Base-by-base conservation (phyloP, 2,113 vertebrate species). In the Panthera tigris region DNA sequence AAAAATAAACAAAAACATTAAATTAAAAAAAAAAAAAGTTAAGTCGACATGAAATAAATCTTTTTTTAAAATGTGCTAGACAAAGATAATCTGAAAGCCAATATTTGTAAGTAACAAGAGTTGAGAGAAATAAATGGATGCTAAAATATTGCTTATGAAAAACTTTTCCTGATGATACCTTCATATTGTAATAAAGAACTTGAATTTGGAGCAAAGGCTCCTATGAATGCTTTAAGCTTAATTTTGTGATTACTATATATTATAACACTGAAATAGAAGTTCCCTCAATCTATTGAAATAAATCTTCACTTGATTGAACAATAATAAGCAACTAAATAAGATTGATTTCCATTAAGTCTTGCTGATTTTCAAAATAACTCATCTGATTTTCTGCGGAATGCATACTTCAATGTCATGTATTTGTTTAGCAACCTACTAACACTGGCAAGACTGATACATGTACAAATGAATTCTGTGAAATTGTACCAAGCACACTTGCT, bases 381-480 rank as follows among this genome's bases (percentile, higher is more conserved):
- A 74, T 93, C 25, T 29, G 68, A 74, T 90, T 78, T 97, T 92
- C 84, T 96, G n/a, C 36, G 84, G 33, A 61, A 55, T 45, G 5
- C 66, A 52, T 1, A 23, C 23, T 52, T 83, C 18, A 80, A 57
- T 39, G 80, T 68, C 27, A 21, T n/a, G 4, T 50, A 27, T 80
- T 92, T 74, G n/a, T 85, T 83, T 66, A 96, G 12, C 45, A 85
- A 48, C 23, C 19, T 73, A 31, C 36, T 79, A 55, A 79, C 12
- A 61, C 18, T 14, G 4, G 45, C 19, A 50, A 68, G 33, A 73
- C 21, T 36, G 39, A 71, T 9, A 57, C 11, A 66, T 4, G 4
- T n/a, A 3, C 18, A 57, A 74, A 80, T 84, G 36, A 83, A 50
- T 79, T 73, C 33, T 63, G 31, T 16, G 19, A 84, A 78, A 11